Percentiles rank a stretch among this genome's conserved stretches.
Evolutionary conservation across 53 echinoderm and acorn worm genomes (phyloP).

Genomic region (Astropecten irregularis): DNA sequence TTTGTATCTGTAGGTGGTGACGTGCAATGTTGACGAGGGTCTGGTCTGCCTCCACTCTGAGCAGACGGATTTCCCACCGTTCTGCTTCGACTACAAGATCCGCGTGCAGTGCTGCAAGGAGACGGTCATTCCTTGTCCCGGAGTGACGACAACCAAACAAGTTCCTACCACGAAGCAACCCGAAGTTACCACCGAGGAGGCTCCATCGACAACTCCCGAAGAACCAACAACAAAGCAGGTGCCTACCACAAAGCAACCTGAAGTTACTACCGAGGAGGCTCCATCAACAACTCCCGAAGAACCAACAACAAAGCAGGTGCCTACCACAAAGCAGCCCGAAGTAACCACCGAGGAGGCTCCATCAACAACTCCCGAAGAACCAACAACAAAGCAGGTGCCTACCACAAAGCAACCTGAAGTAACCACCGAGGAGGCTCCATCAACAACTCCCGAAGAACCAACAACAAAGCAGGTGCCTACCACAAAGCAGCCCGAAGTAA

Average conservation of each 20-base stretch:
- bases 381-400: background rate
- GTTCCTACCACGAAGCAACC: background rate
- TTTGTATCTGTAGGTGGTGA: conserved; percentile 33
- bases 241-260: too few relatives aligned
- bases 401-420: background rate
- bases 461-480: background rate
- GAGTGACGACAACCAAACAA: background rate
- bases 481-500: background rate
- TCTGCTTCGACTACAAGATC: conserved; percentile 57
- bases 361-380: background rate
- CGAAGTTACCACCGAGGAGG: too few relatives aligned
- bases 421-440: background rate
- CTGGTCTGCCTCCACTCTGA: conserved; percentile 51
- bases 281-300: background rate
- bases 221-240: background rate
- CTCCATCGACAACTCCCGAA: background rate
- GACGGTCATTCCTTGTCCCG: conserved; percentile 2
- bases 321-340: background rate
- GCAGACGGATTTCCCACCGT: conserved; percentile 34
- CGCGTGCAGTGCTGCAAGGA: conserved; percentile 49
- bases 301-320: background rate
- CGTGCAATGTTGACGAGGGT: conserved; percentile 45
- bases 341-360: too few relatives aligned
- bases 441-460: background rate
- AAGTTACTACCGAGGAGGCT: too few relatives aligned